A percentile compares a stretch with the other conserved stretches of the same genome.
Evolutionary conservation across 2,113 vertebrate species (phyloP).

Genomic region (Sorex fumeus): DNA sequence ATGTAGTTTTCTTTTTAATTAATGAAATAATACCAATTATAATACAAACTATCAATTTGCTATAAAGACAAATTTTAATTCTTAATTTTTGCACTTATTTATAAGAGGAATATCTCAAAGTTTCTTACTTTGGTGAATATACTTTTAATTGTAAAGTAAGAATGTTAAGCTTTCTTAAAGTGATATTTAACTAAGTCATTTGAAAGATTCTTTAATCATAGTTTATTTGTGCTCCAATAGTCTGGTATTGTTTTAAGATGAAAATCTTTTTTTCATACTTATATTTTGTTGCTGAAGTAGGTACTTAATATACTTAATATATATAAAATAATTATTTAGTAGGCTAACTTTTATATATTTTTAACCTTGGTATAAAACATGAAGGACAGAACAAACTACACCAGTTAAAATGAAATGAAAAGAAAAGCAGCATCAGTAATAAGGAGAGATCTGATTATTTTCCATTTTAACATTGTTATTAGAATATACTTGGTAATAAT

Average conservation of each 20-base stretch:
- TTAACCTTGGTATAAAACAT: too few species aligned
- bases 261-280: conserved; percentile 70
- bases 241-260: conserved; percentile 74
- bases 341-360: too few species aligned
- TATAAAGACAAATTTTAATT: conserved; percentile 47
- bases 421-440: conserved; percentile 30
- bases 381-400: conserved; percentile 66
- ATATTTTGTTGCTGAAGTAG: conserved; percentile 81
- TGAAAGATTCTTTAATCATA: neutral
- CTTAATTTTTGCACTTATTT: conserved; percentile 70
- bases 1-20: conserved; percentile 73
- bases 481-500: conserved; percentile 61
- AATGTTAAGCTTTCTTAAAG: conserved; percentile 44
- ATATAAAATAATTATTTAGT: neutral
- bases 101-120: conserved; percentile 71
- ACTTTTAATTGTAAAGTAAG: conserved; percentile 60
- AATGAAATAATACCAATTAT: conserved; percentile 72
- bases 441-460: conserved; percentile 74
- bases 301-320: conserved; percentile 77
- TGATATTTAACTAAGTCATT: conserved; percentile 24
- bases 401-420: neutral
- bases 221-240: conserved; percentile 75
- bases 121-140: conserved; percentile 35
- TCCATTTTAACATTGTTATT: neutral
- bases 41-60: conserved; percentile 45